phyloP scores from a whole-genome alignment of 2,113 vertebrate species.

The Haplochromis vanheusdeni region DNA sequence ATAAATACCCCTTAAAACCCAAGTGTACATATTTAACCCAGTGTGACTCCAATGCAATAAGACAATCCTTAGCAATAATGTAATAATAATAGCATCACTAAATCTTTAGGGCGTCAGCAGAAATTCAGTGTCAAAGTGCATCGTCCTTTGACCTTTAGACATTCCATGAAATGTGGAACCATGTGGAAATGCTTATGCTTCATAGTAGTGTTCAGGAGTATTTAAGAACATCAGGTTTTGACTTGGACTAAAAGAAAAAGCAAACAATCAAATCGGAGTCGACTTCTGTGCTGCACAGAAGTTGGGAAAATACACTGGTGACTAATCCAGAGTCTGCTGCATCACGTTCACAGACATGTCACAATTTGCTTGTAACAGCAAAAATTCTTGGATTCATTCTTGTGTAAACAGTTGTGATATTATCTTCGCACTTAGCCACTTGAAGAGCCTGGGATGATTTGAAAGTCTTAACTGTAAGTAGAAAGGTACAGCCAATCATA shows the following conservation, averaged over 20 bases:
- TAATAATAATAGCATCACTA: not conserved
- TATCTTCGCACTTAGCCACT: not conserved
- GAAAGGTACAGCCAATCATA: not conserved
- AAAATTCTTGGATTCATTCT: not conserved
- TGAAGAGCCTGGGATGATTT: not conserved
- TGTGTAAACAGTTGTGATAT: not conserved
- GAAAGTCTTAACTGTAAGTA: not conserved
- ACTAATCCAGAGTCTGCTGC: not conserved
- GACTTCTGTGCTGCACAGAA: not conserved
- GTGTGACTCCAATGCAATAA: no score
- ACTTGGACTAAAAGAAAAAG: not conserved
- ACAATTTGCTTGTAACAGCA: not conserved
- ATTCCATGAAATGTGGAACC: not conserved
- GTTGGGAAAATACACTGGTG: not conserved
- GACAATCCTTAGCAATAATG: no score
- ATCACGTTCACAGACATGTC: not conserved
- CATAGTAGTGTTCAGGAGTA: not conserved
- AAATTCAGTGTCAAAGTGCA: not conserved
- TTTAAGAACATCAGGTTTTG: not conserved
- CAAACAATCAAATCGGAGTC: not conserved
- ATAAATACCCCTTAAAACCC: no score
- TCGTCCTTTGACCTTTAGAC: not conserved
- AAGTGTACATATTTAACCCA: no score
- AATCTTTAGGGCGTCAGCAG: not conserved
- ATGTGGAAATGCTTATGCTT: not conserved